Evolutionary conservation across 2,113 vertebrate species (phyloP), one percentile per base, ranked within the genome.

Genomic region (Psittacula cyanocephala): DNA sequence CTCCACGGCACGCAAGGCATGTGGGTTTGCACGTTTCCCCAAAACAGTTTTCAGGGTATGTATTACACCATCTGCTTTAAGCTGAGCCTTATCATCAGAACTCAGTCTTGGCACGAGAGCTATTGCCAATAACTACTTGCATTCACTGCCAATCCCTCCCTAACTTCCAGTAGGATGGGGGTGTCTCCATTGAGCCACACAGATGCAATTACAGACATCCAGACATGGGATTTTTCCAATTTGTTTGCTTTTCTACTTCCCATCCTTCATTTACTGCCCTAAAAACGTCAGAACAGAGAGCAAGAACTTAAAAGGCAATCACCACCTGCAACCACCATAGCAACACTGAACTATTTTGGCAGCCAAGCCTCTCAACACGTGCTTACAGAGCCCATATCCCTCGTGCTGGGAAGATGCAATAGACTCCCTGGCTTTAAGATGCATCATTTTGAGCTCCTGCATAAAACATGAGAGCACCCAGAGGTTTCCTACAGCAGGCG

Each of bases 261-360:
- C 47, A 94, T 69, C 81, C 59, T 94, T 94, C 91, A 88, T 77
- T 75, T 82, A 62, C 57, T 69, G 87, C 69, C 91, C 93, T 85
- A 72, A 95, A 96, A 96, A 95, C 0, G 39, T 91, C 94, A 95
- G 80, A 91, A 92, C 37, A 85, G 67, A 94, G 49, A 89, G 67
- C 41, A 92, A 71, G 67, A 95, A 94, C 93, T 88, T 89, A 69
- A 94, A 94, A 95, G 79, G 87, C 85, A 82, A 87, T 59, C 89
- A 74, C 67, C 91, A 94, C 94, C 87, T 91, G 84, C 93, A 91
- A 72, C 27, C 55, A 20, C 17, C 8, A 2, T 9, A 89, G 74
- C 87, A 82, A 72, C 70, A 65, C 78, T 52, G 1, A 94, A 49
- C 55, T 86, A 55, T 63, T 91, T 41, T 74, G 87, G 94, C 84